Evolutionary conservation across 2,797 vertebrate genomes (phyloP).

Genomic region (Limnodromus scolopaceus): DNA sequence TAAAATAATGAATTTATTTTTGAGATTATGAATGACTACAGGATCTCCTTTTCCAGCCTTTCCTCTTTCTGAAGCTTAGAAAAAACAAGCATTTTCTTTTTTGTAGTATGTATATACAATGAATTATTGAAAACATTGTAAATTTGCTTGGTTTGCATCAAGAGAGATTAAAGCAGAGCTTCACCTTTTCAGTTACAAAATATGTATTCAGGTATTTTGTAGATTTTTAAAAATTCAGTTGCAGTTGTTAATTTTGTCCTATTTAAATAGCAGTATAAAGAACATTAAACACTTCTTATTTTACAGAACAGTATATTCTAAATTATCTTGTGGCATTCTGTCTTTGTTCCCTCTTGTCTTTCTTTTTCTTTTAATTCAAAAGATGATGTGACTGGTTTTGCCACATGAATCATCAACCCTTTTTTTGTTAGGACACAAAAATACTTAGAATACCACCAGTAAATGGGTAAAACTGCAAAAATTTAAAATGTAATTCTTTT

Average conservation of each 20-base stretch:
- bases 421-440: background rate
- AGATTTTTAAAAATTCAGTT: background rate
- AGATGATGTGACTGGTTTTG: background rate
- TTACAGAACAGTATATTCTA: background rate
- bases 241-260: background rate
- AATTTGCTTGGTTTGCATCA: background rate
- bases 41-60: background rate
- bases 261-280: background rate
- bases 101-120: background rate
- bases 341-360: rapidly evolving
- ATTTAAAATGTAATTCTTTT: background rate
- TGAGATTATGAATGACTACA: background rate
- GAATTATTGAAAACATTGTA: background rate
- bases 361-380: background rate
- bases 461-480: background rate
- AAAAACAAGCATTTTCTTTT: background rate
- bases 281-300: background rate
- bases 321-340: background rate
- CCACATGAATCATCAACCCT: background rate
- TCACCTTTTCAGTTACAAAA: background rate
- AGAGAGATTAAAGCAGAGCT: background rate
- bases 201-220: background rate
- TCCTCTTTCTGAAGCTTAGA: background rate
- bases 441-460: background rate
- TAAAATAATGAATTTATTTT: constrained; percentile 17